Conservation (phyloP, 2,888 invertebrate species). For the Acleris sparsana region DNA sequence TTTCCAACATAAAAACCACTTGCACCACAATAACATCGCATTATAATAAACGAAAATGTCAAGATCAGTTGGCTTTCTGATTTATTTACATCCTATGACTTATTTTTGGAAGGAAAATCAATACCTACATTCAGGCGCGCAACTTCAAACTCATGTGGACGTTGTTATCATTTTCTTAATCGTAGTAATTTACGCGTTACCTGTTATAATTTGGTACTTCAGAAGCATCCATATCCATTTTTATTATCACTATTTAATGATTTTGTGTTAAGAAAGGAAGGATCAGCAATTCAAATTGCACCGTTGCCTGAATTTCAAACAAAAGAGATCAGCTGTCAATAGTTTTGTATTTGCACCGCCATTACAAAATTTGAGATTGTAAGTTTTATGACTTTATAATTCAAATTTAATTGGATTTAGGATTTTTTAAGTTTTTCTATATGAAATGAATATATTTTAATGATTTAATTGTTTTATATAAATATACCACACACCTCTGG, state of each 20-base stretch:
- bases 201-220: constrained; percentile 52
- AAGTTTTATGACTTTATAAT: neutral
- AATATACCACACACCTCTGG: neutral
- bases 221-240: constrained; percentile 54
- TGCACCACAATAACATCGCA: constrained; percentile 35
- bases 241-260: neutral
- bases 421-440: too few species aligned
- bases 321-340: constrained; percentile 47
- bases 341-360: constrained; percentile 19
- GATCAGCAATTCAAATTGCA: constrained; percentile 40
- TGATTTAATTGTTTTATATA: too few species aligned
- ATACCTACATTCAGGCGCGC: constrained; percentile 78
- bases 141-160: constrained; percentile 65
- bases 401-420: too few species aligned
- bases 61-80: constrained; percentile 64
- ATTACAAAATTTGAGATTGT: constrained; percentile 5
- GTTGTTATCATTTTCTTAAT: constrained; percentile 37
- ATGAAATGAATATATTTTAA: too few species aligned
- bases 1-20: constrained; percentile 30
- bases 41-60: constrained; percentile 52
- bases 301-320: constrained; percentile 47
- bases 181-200: constrained; percentile 46
- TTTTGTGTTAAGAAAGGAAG: constrained; percentile 7
- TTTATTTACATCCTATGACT: constrained; percentile 81
- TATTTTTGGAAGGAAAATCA: constrained; percentile 81